Conservation (phyloP, 2,113 vertebrate genomes). For the Thymallus thymallus region DNA sequence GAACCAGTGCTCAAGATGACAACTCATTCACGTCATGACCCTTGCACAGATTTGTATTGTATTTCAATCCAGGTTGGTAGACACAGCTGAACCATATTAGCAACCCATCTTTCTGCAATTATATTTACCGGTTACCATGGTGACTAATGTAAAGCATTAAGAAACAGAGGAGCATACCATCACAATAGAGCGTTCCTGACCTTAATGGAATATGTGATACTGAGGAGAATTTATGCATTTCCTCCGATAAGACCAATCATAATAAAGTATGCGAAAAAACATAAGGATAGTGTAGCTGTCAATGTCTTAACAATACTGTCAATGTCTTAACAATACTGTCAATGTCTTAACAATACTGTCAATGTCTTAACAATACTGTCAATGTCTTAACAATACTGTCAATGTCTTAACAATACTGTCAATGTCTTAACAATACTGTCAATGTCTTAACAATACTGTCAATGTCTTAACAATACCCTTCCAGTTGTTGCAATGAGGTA, state of each 20-base stretch:
- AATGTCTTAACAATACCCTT: constrained; percentile 15
- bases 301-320: constrained; percentile 12
- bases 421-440: constrained; percentile 12
- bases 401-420: constrained; percentile 12
- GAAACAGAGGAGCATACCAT: constrained; percentile 58
- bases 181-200: constrained; percentile 65
- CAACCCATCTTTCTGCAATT: constrained; percentile 59
- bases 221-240: constrained; percentile 43
- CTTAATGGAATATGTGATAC: constrained; percentile 58
- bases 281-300: constrained; percentile 16
- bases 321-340: constrained; percentile 12
- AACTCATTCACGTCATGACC: not conserved
- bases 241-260: constrained; percentile 37
- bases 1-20: not conserved
- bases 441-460: constrained; percentile 12
- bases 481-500: not conserved
- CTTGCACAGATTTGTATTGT: constrained; percentile 5
- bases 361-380: constrained; percentile 12
- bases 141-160: constrained; percentile 59
- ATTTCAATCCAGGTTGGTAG: constrained; percentile 40
- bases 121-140: constrained; percentile 72
- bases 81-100: constrained; percentile 54
- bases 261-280: constrained; percentile 38
- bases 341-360: constrained; percentile 12
- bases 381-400: constrained; percentile 12